A percentile compares a stretch with the other conserved stretches of the same genome.
Evolutionary conservation across 2,888 invertebrate species (phyloP).

Genomic region (Chirona hameri): DNA sequence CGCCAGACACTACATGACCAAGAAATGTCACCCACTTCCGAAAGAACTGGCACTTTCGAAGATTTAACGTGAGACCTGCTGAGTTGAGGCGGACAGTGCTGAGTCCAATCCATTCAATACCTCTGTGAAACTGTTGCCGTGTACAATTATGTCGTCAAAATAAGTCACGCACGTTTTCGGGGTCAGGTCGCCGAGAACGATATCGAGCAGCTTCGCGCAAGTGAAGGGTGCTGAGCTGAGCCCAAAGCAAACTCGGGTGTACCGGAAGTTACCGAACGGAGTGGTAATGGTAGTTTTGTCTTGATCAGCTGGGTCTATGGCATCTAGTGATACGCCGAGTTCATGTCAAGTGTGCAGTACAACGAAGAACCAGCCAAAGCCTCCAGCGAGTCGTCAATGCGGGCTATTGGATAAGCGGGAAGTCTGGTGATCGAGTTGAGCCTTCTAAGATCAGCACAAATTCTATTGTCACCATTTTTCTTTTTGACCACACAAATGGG

Average conservation of each 20-base stretch:
- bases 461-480: background rate
- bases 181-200: background rate
- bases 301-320: background rate
- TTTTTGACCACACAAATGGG: background rate
- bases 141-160: background rate
- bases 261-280: background rate
- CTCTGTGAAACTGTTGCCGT: background rate
- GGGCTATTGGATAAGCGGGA: background rate
- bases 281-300: background rate
- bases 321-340: background rate
- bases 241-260: background rate
- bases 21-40: background rate
- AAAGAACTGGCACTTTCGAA: background rate
- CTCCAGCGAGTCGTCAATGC: background rate
- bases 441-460: background rate
- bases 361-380: background rate
- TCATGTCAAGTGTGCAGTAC: background rate
- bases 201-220: background rate
- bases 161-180: background rate
- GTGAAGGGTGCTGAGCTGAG: background rate
- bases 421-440: background rate
- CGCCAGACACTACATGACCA: background rate
- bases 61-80: background rate
- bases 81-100: background rate
- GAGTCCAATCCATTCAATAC: background rate